Evolutionary conservation across 2,797 vertebrate genomes (phyloP), one percentile per base, ranked within the genome.

Genomic region (Gobionotothen gibberifrons): DNA sequence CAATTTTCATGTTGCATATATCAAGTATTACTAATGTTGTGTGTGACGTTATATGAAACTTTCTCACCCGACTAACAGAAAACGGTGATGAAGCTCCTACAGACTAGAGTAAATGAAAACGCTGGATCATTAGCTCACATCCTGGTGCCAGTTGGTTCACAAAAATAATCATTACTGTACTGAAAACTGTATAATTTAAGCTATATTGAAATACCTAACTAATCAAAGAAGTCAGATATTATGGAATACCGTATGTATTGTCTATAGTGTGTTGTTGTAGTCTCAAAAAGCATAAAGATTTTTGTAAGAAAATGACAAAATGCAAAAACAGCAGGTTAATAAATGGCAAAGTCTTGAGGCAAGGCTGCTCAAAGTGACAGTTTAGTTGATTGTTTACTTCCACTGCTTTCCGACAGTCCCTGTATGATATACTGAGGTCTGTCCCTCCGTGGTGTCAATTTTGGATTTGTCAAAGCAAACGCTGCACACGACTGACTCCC

Each of bases 151-250:
- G 92, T 89, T 69, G 76, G 89, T 90, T 87, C 72, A 90, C 90
- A 90, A 91, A 74, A 87, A 61, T 11, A 92, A 93, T 89, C 84
- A 74, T 94, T 91, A 90, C 92, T 96, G 94, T 96, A 93, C 90
- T 93, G 84, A 92, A 88, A 93, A 92, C 91, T 94, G 93, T 96
- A 94, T 96, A 95, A 95, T 94, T 95, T 96, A 95, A 95, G 91
- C 93, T 93, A 93, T 94, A 93, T 94, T 95, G 92, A 93, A 95
- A 94, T 93, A 94, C 89, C 92, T 94, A 93, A 93, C 87, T 86
- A 92, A 92, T 92, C 88, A 84, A 91, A 89, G 57, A 85, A 87
- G 82, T 90, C 82, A 87, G 83, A 81, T 93, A 82, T 87, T 91
- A 89, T 91, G 79, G 76, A 93, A 94, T 89, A 94, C 85, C 86